Percentiles rank a stretch among this genome's conserved stretches.
Evolutionary conservation across 2,888 invertebrate genomes (phyloP).

Genomic region (Drosophila kanekoi): DNA sequence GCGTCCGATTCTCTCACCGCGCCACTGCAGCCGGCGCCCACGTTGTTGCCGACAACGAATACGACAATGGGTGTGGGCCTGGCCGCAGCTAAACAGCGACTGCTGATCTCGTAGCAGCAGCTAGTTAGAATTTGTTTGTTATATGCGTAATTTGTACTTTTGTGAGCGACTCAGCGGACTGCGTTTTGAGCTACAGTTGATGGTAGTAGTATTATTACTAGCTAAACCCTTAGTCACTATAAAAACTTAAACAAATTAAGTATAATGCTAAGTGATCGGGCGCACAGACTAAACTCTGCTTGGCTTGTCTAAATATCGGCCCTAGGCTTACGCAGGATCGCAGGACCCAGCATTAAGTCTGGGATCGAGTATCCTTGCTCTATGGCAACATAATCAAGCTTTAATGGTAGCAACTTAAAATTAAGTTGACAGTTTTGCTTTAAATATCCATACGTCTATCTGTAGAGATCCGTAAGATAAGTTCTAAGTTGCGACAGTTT

Average conservation of each 20-base stretch:
- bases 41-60: slow-evolving; percentile 43
- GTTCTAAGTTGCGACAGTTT: slow-evolving; percentile 15
- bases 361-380: slow-evolving; percentile 7
- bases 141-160: slow-evolving; percentile 60
- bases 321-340: slow-evolving; percentile 16
- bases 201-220: slow-evolving; percentile 70
- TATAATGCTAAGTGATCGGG: slow-evolving; percentile 38
- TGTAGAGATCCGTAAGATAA: slow-evolving; percentile 24
- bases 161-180: slow-evolving; percentile 50
- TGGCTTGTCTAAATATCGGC: slow-evolving; percentile 12
- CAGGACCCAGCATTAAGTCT: slow-evolving; percentile 2
- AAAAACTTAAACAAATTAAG: slow-evolving; percentile 49
- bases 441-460: slow-evolving; percentile 28
- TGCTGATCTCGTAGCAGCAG: slow-evolving; percentile 74
- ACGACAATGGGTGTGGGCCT: slow-evolving; percentile 11
- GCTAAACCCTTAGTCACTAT: slow-evolving; percentile 75
- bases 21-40: slow-evolving; percentile 64
- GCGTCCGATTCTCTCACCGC: slow-evolving; percentile 41
- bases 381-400: slow-evolving; percentile 3
- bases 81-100: slow-evolving; percentile 47
- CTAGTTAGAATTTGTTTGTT: slow-evolving; percentile 65
- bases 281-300: slow-evolving; percentile 10
- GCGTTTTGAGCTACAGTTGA: slow-evolving; percentile 39
- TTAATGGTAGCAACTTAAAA: slow-evolving; percentile 19
- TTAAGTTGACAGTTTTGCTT: slow-evolving; percentile 42